Base-by-base conservation (phyloP, 2,113 vertebrate genomes). In the Cavia porcellus region DNA sequence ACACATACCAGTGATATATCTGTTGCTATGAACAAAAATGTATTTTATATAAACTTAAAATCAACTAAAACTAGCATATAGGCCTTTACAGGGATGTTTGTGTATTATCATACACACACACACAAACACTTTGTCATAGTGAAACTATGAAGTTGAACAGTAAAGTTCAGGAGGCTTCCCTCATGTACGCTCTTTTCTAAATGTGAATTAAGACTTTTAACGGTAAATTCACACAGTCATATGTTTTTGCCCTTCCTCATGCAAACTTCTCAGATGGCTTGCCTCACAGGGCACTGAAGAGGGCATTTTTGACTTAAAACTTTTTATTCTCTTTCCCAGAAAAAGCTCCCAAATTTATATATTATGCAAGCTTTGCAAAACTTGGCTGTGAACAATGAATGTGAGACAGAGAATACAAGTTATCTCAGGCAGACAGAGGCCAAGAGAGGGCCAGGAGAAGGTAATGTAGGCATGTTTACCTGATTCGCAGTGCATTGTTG, bases 11-110 rank as follows among this genome's bases (percentile, higher is more conserved):
- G 55, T 66, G 62, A 59, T 57, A 59, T 5, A 68, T 24, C 42
- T 68, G n/a, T 62, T 66, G n/a, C 4, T n/a, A 24, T 70, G n/a
- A 94, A 32, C 22, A 75, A 66, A 89, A 59, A n/a, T 62, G 7
- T 59, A 20, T 32, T 80, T 62, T 64, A 84, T 30, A 42, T 22
- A 66, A 93, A 89, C 61, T 72, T 79, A 74, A 95, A 92, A 72
- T 86, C 80, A 90, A 62, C 19, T 35, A 83, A 83, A 68, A 15
- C n/a, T 35, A 86, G 47, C 61, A 68, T 14, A 75, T 19, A 38
- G 38, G 68, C 14, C 11, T 92, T 85, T 92, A 19, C 81, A 62
- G 45, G 11, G 52, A 62, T 74, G 19, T 13, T 11, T 61, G 28
- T 79, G 45, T 50, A 32, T 47, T 25, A 32, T 9, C 47, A 79